Conservation (phyloP, 2,888 invertebrate species). For the Parnassius mnemosyne region DNA sequence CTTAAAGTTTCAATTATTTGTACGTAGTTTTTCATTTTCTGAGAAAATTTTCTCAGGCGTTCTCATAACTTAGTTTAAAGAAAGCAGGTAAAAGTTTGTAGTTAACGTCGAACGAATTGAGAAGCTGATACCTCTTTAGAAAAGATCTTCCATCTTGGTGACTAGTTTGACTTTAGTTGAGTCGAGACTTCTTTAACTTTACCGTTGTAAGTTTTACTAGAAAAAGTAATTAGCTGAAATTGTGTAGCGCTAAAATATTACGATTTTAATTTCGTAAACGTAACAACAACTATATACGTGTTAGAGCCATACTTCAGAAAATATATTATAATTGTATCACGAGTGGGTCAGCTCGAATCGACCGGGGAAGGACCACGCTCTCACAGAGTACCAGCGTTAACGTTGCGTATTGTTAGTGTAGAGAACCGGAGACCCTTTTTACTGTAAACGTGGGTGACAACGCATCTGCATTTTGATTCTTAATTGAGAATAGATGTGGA, state of each 20-base stretch:
- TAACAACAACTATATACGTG: too few relatives aligned
- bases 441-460: too few relatives aligned
- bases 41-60: conserved; percentile 42
- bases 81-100: conserved; percentile 41
- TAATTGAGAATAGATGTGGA: too few relatives aligned
- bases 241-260: background rate
- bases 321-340: too few relatives aligned
- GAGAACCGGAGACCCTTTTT: too few relatives aligned
- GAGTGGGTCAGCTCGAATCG: too few relatives aligned
- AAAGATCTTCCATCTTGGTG: conserved; percentile 32
- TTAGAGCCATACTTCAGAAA: too few relatives aligned
- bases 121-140: conserved; percentile 33
- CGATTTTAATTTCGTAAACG: too few relatives aligned
- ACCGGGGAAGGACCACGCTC: too few relatives aligned
- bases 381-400: too few relatives aligned
- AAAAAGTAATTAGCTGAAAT: background rate
- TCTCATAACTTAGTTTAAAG: conserved; percentile 40
- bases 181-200: conserved; percentile 9
- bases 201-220: conserved; percentile 10
- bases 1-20: conserved; percentile 34
- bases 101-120: conserved; percentile 39
- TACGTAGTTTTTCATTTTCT: conserved; percentile 35
- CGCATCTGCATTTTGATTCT: too few relatives aligned
- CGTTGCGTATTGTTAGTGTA: too few relatives aligned
- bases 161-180: conserved; percentile 16